Evolutionary conservation across 2,113 vertebrate genomes (phyloP).

Genomic region (Xenus cinereus): DNA sequence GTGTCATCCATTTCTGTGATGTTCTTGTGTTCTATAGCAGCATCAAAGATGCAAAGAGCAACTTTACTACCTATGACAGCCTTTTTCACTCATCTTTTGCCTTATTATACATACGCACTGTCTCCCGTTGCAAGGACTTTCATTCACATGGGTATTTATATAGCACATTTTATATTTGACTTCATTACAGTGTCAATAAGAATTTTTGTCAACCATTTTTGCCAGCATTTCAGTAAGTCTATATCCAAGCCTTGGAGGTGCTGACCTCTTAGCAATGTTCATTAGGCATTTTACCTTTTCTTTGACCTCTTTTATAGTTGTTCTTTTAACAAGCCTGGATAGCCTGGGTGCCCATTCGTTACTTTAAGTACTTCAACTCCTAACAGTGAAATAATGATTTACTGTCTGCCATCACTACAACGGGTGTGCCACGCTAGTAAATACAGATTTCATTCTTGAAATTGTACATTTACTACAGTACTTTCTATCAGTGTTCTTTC

Average conservation of each 20-base stretch:
- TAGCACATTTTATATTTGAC: background rate
- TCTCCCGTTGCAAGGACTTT: background rate
- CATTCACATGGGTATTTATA: background rate
- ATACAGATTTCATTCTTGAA: background rate
- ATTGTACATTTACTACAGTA: background rate
- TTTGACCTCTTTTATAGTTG: background rate
- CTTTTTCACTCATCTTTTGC: background rate
- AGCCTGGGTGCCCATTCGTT: background rate
- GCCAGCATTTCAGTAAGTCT: background rate
- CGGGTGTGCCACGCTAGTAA: background rate
- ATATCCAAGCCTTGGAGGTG: background rate
- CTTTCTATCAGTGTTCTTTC: background rate
- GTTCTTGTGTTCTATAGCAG: background rate
- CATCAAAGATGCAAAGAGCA: background rate
- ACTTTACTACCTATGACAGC: background rate
- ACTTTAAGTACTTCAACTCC: background rate
- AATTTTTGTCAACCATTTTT: background rate
- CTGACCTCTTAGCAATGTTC: background rate
- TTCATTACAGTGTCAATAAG: background rate
- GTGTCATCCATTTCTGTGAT: background rate
- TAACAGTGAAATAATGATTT: background rate
- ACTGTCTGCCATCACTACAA: background rate
- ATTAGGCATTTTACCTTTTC: background rate
- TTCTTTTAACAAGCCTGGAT: background rate
- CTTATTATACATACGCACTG: background rate